Conservation (phyloP, 2,113 vertebrate species). For the Urocitellus parryii region DNA sequence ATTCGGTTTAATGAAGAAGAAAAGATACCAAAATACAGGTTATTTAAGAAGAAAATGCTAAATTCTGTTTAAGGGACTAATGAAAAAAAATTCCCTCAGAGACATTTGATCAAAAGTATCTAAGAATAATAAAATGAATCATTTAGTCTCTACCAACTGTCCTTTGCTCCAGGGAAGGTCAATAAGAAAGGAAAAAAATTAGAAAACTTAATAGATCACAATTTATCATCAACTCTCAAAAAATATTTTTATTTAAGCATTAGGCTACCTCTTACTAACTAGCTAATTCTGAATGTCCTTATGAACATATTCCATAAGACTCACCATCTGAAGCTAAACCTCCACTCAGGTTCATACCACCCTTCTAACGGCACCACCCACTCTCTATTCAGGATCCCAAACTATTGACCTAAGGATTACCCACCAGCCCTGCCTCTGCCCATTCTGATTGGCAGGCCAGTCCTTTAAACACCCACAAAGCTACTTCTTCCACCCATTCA, state of each 20-base stretch:
- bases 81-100: background rate
- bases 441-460: accelerated
- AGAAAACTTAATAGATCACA: background rate
- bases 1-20: background rate
- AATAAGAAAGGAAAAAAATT: background rate
- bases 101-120: background rate
- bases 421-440: background rate
- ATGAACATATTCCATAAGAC: background rate
- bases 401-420: background rate
- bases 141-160: background rate
- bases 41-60: background rate
- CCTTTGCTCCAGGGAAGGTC: background rate
- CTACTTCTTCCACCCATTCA: background rate
- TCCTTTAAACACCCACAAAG: background rate
- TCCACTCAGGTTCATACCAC: background rate
- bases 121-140: background rate
- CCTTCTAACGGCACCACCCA: too few relatives aligned
- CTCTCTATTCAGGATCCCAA: too few relatives aligned
- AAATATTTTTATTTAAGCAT: background rate
- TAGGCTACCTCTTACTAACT: too few relatives aligned
- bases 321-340: background rate
- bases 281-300: background rate
- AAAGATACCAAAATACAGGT: background rate
- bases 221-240: background rate
- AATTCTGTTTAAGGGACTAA: too few relatives aligned